Conservation (phyloP, 1,140 invertebrate species). For the Dolichoris vasculosae region DNA sequence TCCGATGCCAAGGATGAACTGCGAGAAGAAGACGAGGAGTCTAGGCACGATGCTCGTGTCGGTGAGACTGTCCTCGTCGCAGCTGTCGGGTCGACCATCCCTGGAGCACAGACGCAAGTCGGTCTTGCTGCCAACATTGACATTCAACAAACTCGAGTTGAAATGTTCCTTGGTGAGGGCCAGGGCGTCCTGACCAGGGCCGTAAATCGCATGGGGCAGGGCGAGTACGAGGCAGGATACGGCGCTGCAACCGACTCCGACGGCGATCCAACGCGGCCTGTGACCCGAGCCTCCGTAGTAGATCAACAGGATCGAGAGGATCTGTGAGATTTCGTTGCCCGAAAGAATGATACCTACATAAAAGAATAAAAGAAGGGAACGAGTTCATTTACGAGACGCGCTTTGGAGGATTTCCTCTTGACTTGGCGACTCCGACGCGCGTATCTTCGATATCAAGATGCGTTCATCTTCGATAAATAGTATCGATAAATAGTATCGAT, state of each 20-base stretch:
- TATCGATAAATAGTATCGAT: too few species aligned
- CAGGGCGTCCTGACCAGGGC: conserved; percentile 76
- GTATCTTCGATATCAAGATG: too few species aligned
- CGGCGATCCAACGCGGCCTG: conserved; percentile 80
- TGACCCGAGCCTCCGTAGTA: conserved; percentile 78
- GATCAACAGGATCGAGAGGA: conserved; percentile 77
- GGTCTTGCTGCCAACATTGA: conserved; percentile 46
- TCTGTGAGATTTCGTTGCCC: conserved; percentile 83
- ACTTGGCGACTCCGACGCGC: too few species aligned
- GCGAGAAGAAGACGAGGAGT: conserved; percentile 80
- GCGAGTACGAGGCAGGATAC: conserved; percentile 80
- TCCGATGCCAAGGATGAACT: conserved; percentile 82
- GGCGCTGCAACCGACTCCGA: conserved; percentile 78
- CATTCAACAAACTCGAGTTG: conserved; percentile 65
- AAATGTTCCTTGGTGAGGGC: conserved; percentile 72
- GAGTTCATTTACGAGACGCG: too few species aligned
- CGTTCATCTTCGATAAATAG: too few species aligned
- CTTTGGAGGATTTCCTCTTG: too few species aligned
- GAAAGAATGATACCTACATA: conserved; percentile 79
- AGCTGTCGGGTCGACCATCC: conserved; percentile 61
- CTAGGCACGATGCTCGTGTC: conserved; percentile 75
- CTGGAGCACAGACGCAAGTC: conserved; percentile 63
- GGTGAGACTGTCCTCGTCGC: conserved; percentile 70
- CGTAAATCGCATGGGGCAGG: conserved; percentile 82
- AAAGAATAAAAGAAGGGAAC: neutral